Percentiles rank a stretch among this genome's conserved stretches.
Evolutionary conservation across 1,140 invertebrate species (phyloP).

Genomic region (Holcopasites calliopsidis): DNA sequence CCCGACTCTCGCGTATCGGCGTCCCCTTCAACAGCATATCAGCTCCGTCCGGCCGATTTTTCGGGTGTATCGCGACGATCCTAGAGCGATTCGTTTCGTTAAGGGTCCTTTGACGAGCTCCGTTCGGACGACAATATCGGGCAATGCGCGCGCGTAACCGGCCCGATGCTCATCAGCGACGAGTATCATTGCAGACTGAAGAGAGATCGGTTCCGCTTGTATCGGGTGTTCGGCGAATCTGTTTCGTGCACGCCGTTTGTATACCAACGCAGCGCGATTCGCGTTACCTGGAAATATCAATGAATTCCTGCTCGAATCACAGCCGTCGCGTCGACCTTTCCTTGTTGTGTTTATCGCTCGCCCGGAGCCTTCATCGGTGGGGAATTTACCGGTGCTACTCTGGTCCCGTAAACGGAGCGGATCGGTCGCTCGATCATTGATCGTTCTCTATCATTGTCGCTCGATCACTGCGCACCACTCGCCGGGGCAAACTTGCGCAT

Average conservation of each 20-base stretch:
- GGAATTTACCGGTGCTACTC: not conserved
- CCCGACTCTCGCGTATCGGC: not conserved
- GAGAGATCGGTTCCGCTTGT: not conserved
- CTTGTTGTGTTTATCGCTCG: constrained; percentile 20
- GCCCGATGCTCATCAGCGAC: constrained; percentile 7
- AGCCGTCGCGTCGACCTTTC: not conserved
- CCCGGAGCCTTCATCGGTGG: too few relatives aligned
- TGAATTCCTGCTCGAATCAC: not conserved
- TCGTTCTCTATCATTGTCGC: not conserved
- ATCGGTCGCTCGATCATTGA: not conserved
- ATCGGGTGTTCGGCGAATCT: not conserved
- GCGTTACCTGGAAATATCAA: constrained; percentile 37
- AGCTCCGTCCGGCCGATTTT: not conserved
- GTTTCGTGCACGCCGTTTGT: not conserved
- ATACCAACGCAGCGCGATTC: not conserved
- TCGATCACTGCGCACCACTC: not conserved
- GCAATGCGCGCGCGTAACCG: not conserved
- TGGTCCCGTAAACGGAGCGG: not conserved
- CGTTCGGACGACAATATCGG: not conserved
- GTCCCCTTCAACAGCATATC: not conserved
- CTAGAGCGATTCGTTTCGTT: too few relatives aligned
- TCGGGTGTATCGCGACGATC: too few relatives aligned
- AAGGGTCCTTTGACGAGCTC: too few relatives aligned
- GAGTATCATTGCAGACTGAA: constrained; percentile 28
- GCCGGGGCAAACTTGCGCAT: too few relatives aligned